phyloP scores from a whole-genome alignment of 2,113 vertebrate species.

The Heptranchias perlo region DNA sequence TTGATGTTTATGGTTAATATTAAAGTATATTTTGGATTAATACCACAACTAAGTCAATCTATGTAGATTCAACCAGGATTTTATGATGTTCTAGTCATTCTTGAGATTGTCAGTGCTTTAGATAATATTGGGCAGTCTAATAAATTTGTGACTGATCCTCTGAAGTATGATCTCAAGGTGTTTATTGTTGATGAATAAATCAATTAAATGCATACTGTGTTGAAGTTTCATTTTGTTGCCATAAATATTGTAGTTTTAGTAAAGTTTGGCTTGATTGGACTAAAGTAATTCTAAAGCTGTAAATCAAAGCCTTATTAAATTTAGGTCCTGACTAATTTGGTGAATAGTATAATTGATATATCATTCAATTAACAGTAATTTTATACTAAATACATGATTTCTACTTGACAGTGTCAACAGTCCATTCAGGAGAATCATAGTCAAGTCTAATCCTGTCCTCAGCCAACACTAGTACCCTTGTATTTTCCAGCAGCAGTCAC shows the following conservation, averaged over 20 bases:
- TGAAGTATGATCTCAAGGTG: background rate
- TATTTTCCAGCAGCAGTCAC: background rate
- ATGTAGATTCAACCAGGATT: too few species aligned
- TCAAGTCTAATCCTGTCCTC: background rate
- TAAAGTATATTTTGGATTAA: too few species aligned
- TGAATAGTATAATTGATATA: background rate
- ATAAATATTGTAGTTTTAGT: conserved; percentile 9
- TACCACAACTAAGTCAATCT: too few species aligned
- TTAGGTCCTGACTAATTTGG: background rate
- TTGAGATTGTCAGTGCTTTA: background rate
- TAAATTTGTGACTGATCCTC: background rate
- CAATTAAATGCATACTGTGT: background rate
- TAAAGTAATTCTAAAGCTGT: background rate
- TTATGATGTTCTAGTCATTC: background rate
- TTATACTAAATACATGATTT: background rate
- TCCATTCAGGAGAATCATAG: background rate
- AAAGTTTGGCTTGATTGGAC: background rate
- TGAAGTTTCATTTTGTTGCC: background rate
- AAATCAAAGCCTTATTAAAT: background rate
- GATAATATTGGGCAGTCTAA: background rate
- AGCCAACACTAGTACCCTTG: background rate
- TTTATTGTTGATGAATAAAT: background rate
- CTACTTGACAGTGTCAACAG: background rate
- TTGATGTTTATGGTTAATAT: too few species aligned
- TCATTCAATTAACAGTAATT: background rate